These are phyloP conservation scores for Chiloscyllium plagiosum DNA, from an alignment of 2,113 vertebrate genomes.

Conservation along the genomic window DNA sequence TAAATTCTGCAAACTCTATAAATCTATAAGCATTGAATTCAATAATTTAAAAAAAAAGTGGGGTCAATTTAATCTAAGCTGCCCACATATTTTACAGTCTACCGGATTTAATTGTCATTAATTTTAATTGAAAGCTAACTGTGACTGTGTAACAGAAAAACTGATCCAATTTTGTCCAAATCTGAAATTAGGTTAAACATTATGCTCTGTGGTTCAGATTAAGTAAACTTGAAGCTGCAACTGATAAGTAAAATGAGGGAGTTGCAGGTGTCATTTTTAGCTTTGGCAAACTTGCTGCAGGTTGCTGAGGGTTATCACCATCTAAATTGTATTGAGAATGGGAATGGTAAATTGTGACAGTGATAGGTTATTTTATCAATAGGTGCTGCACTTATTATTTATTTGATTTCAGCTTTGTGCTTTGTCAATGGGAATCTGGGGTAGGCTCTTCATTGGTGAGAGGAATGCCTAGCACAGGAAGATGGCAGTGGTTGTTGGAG, in stretches of 20 bases:
- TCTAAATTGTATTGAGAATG: slow-evolving; percentile 2
- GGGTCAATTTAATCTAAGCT: neutral
- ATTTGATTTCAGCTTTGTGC: neutral
- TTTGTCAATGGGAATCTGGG: neutral
- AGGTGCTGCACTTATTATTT: neutral
- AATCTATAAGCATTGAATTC: neutral
- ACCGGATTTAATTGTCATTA: neutral
- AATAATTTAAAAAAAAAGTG: neutral
- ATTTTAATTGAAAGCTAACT: neutral
- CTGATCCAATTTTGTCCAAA: neutral
- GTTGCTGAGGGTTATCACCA: neutral
- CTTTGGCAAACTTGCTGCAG: neutral
- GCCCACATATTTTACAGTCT: neutral
- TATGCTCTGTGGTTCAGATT: neutral
- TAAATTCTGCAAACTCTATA: neutral
- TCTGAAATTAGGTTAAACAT: neutral
- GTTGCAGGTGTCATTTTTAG: neutral
- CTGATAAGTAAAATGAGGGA: neutral
- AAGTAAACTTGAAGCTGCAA: neutral
- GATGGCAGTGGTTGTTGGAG: no score
- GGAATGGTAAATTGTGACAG: neutral
- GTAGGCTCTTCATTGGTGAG: neutral
- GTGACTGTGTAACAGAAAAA: neutral
- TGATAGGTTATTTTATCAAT: neutral
- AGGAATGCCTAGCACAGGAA: no score